A percentile compares a stretch with the other conserved stretches of the same genome.
Evolutionary conservation across 2,888 invertebrate species (phyloP).

Genomic region (Diabrotica balteata): DNA sequence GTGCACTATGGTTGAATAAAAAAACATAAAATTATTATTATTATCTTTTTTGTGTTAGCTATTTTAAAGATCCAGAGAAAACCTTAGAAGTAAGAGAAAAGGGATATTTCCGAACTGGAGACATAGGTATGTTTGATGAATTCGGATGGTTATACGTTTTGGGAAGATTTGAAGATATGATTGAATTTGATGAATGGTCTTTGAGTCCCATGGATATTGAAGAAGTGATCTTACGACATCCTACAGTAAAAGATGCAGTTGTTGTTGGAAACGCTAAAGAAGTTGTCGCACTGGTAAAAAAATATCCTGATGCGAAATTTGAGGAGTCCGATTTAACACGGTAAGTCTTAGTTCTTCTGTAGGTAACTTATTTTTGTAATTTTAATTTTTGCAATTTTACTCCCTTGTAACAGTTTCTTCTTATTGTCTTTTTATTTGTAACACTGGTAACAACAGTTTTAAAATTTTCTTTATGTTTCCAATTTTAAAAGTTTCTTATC

Average conservation of each 20-base stretch:
- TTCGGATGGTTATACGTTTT: conserved; percentile 51
- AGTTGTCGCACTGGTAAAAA: conserved; percentile 47
- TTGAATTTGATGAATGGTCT: conserved; percentile 36
- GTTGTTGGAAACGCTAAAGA: conserved; percentile 45
- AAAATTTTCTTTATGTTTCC: too few species aligned
- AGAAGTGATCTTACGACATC: conserved; percentile 48
- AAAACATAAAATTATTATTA: too few species aligned
- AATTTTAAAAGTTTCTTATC: too few species aligned
- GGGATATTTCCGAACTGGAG: conserved; percentile 53
- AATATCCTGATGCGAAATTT: conserved; percentile 38
- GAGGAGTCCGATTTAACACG: conserved; percentile 40
- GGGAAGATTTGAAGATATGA: conserved; percentile 49
- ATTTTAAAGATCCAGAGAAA: conserved; percentile 46
- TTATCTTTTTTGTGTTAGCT: conserved; percentile 39
- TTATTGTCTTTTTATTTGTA: too few species aligned
- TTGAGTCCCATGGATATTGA: conserved; percentile 47
- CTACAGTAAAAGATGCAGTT: conserved; percentile 45
- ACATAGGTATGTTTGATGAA: conserved; percentile 49
- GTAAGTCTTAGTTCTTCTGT: conserved; percentile 30
- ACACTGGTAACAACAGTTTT: too few species aligned
- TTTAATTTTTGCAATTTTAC: too few species aligned
- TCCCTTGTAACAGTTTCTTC: too few species aligned
- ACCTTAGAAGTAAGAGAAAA: conserved; percentile 42
- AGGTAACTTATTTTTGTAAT: too few species aligned
- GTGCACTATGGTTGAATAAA: too few species aligned